Conservation (phyloP, 2,797 vertebrate genomes). For the Eutrigla gurnardus region DNA sequence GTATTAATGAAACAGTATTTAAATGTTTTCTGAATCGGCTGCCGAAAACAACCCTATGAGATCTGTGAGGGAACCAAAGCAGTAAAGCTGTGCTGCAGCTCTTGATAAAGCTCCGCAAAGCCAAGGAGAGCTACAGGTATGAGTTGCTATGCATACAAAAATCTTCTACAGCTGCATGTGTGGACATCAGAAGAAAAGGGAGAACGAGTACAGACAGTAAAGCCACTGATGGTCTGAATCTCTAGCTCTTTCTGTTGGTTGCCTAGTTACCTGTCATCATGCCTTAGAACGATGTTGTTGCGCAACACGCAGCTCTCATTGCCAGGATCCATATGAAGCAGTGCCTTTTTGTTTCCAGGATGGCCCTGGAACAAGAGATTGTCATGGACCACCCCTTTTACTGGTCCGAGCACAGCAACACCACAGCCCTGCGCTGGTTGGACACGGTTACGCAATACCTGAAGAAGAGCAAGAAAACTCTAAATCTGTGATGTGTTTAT, state of each 20-base stretch:
- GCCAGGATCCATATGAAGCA: constrained; percentile 84
- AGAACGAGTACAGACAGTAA: not conserved
- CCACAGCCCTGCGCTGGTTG: constrained; percentile 88
- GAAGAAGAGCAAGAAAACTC: constrained; percentile 19
- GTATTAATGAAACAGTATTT: too few species aligned
- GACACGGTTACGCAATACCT: constrained; percentile 92
- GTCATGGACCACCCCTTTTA: constrained; percentile 89
- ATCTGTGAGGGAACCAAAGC: not conserved
- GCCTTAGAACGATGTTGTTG: constrained; percentile 88
- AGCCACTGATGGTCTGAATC: constrained; percentile 5
- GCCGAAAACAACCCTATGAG: not conserved
- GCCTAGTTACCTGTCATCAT: constrained; percentile 84
- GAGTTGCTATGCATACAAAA: not conserved
- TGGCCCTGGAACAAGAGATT: constrained; percentile 92
- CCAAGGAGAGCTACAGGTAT: not conserved
- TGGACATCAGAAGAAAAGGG: not conserved
- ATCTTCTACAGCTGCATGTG: not conserved
- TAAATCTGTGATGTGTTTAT: not conserved
- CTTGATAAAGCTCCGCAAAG: not conserved
- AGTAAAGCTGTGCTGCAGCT: not conserved
- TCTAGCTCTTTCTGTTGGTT: constrained; percentile 19
- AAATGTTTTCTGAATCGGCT: not conserved
- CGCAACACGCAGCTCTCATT: constrained; percentile 86
- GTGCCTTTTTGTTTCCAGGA: constrained; percentile 82
- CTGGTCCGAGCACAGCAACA: constrained; percentile 87